Conservation (phyloP, 2,113 vertebrate species). For the Brienomyrus longianalis region DNA sequence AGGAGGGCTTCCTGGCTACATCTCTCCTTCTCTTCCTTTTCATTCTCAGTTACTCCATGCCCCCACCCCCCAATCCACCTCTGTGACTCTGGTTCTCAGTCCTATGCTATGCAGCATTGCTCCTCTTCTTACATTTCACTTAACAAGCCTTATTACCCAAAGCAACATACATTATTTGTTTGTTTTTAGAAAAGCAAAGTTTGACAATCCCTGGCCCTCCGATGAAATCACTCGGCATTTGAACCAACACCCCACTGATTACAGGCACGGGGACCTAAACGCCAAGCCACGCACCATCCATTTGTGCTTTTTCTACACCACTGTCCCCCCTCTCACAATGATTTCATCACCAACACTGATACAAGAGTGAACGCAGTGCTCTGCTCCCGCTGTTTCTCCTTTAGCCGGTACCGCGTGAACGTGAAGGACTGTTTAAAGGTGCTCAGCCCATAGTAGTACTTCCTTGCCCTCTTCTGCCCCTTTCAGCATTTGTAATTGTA, state of each 20-base stretch:
- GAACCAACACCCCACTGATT: neutral
- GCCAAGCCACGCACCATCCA: neutral
- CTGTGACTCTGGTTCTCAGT: constrained; percentile 17
- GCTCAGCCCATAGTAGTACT: neutral
- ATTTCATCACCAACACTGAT: neutral
- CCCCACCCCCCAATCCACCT: constrained; percentile 30
- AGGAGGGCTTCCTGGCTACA: neutral
- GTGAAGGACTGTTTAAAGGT: neutral
- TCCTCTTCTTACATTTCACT: neutral
- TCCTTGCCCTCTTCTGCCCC: neutral
- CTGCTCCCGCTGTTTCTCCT: neutral
- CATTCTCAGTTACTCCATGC: constrained; percentile 24
- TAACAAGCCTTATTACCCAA: neutral
- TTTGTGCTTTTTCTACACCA: neutral
- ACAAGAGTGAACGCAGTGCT: neutral
- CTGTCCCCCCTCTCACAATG: neutral
- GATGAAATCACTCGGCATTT: neutral
- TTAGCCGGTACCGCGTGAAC: neutral
- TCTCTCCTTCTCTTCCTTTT: constrained; percentile 29
- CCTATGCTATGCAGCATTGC: neutral
- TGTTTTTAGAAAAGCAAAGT: neutral
- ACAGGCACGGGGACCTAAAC: neutral
- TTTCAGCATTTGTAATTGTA: neutral
- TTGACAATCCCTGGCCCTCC: neutral
- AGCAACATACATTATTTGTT: neutral